Base-by-base conservation (phyloP, 2,888 invertebrate genomes). In the Phragmatobia fuliginosa region DNA sequence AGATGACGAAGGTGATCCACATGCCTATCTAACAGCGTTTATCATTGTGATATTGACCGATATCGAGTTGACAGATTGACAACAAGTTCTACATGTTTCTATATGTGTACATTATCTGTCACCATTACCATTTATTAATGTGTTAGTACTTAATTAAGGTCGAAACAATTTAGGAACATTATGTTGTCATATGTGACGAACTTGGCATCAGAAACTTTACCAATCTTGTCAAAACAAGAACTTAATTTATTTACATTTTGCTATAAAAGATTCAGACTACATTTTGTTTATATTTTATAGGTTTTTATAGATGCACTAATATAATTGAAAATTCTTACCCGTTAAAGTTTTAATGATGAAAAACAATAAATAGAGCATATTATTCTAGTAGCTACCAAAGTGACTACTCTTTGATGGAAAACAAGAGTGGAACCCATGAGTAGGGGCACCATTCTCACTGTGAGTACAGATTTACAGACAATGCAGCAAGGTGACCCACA, bases 41-140 rank as follows among this genome's bases (percentile, higher is more conserved):
- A 56, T 56, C 56, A 28, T 56, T 28, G 16, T 56, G 56, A 28
- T 56, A 56, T 56, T 56, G 56, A 56, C 56, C 56, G 56, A 56
- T 56, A 56, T 56, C 28, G 28, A 56, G 56, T 56, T 25, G 28
- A 16, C 28, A 56, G 56, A 52, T 11, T 52, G 25, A 49, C 45
- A 21, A 52, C 52, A 52, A 25, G 25, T 25, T 2, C n/a, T 49
- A 52, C 49, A 11, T n/a, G 49, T 52, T 52, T 10, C 49, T 52
- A 52, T 52, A 25, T 52, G 25, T 25, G 52, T 25, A 25, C 41
- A 41, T 41, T 52, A 52, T 52, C 52, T 52, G 52, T 25, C 52
- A 52, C 56, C 16, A 28, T 56, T 56, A 56, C 16, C 56, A 28
- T 21, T 49, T 3, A 18, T 56, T 56, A 56, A 1, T 56, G 56